Percentiles rank a stretch among this genome's conserved stretches.
phyloP scores from a whole-genome alignment of 2,113 vertebrate species.

The Crotalus tigris region DNA sequence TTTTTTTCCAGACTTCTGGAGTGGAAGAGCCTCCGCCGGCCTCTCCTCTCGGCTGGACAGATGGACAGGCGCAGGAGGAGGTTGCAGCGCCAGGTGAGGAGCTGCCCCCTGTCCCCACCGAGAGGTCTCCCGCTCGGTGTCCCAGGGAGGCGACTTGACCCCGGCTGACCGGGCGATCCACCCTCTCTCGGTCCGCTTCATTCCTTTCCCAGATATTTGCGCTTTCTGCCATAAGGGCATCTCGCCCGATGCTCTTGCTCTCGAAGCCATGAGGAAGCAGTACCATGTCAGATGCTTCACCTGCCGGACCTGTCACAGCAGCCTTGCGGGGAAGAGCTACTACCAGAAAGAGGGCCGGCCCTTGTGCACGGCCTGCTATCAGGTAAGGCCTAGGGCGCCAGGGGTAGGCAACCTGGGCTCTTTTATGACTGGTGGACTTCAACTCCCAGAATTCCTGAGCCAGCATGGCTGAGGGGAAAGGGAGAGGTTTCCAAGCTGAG shows the following conservation, averaged over 20 bases:
- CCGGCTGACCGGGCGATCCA: not conserved
- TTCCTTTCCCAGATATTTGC: constrained; percentile 78
- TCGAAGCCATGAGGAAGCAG: constrained; percentile 85
- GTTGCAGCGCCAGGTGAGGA: constrained; percentile 59
- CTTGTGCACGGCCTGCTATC: constrained; percentile 83
- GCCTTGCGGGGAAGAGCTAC: constrained; percentile 83
- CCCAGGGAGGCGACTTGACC: not conserved
- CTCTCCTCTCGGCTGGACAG: not conserved
- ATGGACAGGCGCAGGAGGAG: constrained; percentile 15
- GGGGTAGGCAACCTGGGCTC: too few relatives aligned
- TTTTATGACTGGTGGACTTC: too few relatives aligned
- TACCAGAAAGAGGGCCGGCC: constrained; percentile 87
- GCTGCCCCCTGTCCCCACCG: accelerated
- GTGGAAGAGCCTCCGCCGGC: accelerated
- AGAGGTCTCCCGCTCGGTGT: not conserved
- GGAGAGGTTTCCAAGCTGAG: too few relatives aligned
- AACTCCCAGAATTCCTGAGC: too few relatives aligned
- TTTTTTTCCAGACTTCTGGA: constrained; percentile 29
- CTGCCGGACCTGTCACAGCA: constrained; percentile 80
- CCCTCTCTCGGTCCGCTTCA: accelerated
- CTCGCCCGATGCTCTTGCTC: constrained; percentile 63
- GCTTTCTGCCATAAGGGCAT: constrained; percentile 89
- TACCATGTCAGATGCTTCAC: constrained; percentile 89
- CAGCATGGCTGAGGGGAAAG: too few relatives aligned
- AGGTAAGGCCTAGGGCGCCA: constrained; percentile 65